These are phyloP conservation scores for Corythornis madagascariensis DNA, from an alignment of 2,113 vertebrate genomes.

Conservation along the genomic window DNA sequence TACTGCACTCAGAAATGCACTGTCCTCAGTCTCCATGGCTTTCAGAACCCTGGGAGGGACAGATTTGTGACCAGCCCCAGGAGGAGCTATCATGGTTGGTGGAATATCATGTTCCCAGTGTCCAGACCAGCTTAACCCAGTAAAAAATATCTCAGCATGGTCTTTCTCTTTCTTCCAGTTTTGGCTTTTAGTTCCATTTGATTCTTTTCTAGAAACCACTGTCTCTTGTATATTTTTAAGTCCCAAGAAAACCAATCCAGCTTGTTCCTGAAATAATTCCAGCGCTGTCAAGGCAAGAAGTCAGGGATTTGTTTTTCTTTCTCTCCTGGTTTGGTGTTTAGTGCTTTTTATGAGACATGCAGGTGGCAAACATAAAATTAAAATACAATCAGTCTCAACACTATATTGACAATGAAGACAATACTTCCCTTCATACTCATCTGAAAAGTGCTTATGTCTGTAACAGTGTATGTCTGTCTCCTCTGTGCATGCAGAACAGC, in stretches of 20 bases:
- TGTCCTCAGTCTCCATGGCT: neutral
- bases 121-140: neutral
- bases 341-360: slow-evolving; percentile 18
- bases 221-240: slow-evolving; percentile 35
- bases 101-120: neutral
- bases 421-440: neutral
- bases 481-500: neutral
- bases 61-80: neutral
- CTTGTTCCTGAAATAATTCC: slow-evolving; percentile 53
- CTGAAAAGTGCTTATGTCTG: neutral
- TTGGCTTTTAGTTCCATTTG: neutral
- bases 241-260: slow-evolving; percentile 7
- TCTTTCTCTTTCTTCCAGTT: neutral
- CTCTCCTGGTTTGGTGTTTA: slow-evolving; percentile 26
- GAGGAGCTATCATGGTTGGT: fast-evolving
- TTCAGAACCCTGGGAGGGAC: neutral
- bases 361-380: slow-evolving; percentile 53
- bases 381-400: slow-evolving; percentile 34
- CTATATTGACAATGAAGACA: slow-evolving; percentile 1
- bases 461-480: neutral
- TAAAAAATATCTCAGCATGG: neutral
- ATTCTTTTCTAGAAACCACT: slow-evolving; percentile 20
- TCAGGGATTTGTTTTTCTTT: slow-evolving; percentile 58
- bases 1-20: neutral
- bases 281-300: slow-evolving; percentile 20